Conservation (phyloP, 2,113 vertebrate species). For the Motacilla alba region DNA sequence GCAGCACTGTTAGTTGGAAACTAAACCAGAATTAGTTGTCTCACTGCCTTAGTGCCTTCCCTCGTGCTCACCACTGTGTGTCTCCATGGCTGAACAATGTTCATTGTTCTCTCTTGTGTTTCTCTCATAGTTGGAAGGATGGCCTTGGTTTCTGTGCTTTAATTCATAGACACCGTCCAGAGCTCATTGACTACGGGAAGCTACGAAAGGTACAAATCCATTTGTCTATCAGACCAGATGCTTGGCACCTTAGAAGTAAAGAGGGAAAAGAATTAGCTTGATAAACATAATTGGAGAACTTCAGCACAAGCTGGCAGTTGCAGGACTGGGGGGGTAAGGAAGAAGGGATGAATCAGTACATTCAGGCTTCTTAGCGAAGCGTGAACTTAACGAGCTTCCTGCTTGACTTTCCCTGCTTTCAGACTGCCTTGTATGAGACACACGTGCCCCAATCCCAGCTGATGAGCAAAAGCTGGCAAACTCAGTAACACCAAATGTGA, state of each 20-base stretch:
- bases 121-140: constrained; percentile 89
- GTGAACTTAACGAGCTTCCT: constrained; percentile 47
- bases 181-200: constrained; percentile 96
- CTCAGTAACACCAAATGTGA: not conserved
- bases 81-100: not conserved
- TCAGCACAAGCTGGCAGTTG: constrained; percentile 1
- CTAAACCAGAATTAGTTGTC: not conserved
- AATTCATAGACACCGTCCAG: constrained; percentile 97
- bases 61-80: not conserved
- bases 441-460: not conserved
- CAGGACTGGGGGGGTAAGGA: not conserved
- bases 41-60: not conserved
- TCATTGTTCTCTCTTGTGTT: not conserved
- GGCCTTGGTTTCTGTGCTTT: constrained; percentile 97
- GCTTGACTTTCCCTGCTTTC: not conserved
- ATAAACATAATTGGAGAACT: constrained; percentile 27
- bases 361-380: constrained; percentile 44
- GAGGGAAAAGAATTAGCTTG: constrained; percentile 18
- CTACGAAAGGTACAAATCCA: constrained; percentile 86
- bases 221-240: not conserved
- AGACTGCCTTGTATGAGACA: not conserved
- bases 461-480: constrained; percentile 7
- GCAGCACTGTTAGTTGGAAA: not conserved
- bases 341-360: constrained; percentile 29
- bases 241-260: not conserved